These are phyloP conservation scores for Myopa testacea DNA, from an alignment of 2,888 invertebrate genomes.

Conservation along the genomic window DNA sequence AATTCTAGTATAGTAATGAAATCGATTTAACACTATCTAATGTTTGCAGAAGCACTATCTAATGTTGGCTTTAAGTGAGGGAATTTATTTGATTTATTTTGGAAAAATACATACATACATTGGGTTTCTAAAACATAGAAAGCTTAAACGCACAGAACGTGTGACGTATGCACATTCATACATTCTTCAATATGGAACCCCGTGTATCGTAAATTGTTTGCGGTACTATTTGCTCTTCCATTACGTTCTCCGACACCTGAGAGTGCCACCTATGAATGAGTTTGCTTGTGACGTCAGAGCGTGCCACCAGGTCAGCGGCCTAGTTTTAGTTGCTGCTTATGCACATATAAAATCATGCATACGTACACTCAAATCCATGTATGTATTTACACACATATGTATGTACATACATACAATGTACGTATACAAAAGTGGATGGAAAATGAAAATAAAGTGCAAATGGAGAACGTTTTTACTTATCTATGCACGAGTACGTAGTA, in stretches of 20 bases:
- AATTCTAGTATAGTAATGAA: not conserved
- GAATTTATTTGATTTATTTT: not conserved
- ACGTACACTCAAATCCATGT: constrained; percentile 37
- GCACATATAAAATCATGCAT: constrained; percentile 39
- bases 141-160: no score
- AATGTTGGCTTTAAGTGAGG: not conserved
- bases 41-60: not conserved
- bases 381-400: constrained; percentile 40
- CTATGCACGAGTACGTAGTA: not conserved
- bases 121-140: not conserved
- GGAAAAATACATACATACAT: not conserved
- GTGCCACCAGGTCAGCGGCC: constrained; percentile 66
- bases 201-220: not conserved
- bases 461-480: constrained; percentile 39
- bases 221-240: constrained; percentile 1
- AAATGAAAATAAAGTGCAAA: not conserved
- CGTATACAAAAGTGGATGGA: not conserved
- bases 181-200: no score
- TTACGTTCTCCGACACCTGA: constrained; percentile 14
- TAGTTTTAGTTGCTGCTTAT: constrained; percentile 55
- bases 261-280: constrained; percentile 55
- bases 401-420: constrained; percentile 41
- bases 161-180: no score
- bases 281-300: constrained; percentile 67
- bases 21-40: not conserved